Conservation (phyloP, 2,888 invertebrate species). For the Oscheius myriophilus region DNA sequence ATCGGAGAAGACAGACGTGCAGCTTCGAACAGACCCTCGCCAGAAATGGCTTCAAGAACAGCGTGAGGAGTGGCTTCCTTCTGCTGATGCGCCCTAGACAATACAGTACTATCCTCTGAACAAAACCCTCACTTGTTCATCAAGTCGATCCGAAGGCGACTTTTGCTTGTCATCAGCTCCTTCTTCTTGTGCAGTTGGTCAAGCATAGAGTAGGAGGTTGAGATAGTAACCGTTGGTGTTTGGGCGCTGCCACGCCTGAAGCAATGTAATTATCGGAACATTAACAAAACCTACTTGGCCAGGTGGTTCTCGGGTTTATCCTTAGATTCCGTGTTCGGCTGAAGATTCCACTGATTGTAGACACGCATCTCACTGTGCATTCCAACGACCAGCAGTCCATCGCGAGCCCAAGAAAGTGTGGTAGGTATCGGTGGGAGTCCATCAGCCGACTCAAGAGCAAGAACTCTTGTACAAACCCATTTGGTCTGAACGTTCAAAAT, state of each 20-base stretch:
- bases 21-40: constrained; percentile 81
- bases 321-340: constrained; percentile 25
- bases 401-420: constrained; percentile 96
- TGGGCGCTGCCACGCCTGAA: constrained; percentile 15
- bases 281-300: not conserved
- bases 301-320: constrained; percentile 9
- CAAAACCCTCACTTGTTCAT: constrained; percentile 40
- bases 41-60: constrained; percentile 37
- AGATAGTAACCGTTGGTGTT: constrained; percentile 30
- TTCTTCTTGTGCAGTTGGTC: constrained; percentile 61
- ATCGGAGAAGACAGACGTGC: constrained; percentile 96
- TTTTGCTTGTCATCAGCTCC: constrained; percentile 46
- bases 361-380: constrained; percentile 99
- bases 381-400: constrained; percentile 95
- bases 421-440: constrained; percentile 95
- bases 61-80: constrained; percentile 36
- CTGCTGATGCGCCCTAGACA: constrained; percentile 6
- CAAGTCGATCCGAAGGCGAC: constrained; percentile 54
- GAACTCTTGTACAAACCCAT: constrained; percentile 65
- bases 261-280: not conserved
- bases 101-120: not conserved
- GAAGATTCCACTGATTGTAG: constrained; percentile 81
- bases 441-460: constrained; percentile 78
- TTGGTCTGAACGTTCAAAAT: constrained; percentile 37
- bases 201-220: constrained; percentile 66